Percentiles rank a stretch among this genome's conserved stretches.
Evolutionary conservation across 2,113 vertebrate species (phyloP).

Genomic region (Balaeniceps rex): DNA sequence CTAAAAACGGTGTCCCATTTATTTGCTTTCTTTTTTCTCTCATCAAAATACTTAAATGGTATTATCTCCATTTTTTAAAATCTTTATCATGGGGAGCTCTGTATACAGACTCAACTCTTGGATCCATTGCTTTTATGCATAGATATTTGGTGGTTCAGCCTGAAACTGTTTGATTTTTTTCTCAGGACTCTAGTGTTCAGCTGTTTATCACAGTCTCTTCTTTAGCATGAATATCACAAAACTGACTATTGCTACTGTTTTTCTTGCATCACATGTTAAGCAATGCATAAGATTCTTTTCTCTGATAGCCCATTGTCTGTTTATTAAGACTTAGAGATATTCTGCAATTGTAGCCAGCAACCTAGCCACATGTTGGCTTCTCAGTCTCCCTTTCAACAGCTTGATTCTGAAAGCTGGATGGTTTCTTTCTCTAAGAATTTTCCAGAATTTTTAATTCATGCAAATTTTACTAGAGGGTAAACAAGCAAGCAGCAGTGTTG

Average conservation of each 20-base stretch:
- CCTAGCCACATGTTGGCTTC: not conserved
- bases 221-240: not conserved
- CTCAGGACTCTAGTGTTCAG: not conserved
- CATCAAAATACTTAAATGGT: not conserved
- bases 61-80: not conserved
- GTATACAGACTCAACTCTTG: not conserved
- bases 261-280: not conserved
- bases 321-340: not conserved
- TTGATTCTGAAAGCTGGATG: not conserved
- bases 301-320: not conserved
- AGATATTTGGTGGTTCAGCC: not conserved
- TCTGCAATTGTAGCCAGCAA: not conserved
- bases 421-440: not conserved
- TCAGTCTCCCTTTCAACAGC: not conserved
- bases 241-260: not conserved
- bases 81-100: not conserved
- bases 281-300: not conserved
- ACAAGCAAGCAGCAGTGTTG: not conserved
- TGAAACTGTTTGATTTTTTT: not conserved
- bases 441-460: not conserved
- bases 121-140: not conserved
- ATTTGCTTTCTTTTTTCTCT: not conserved
- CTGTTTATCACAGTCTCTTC: not conserved
- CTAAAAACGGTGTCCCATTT: not conserved
- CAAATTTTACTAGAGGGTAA: not conserved